Base-by-base conservation (phyloP, 1,140 invertebrate genomes). In the Drosophila triauraria region DNA sequence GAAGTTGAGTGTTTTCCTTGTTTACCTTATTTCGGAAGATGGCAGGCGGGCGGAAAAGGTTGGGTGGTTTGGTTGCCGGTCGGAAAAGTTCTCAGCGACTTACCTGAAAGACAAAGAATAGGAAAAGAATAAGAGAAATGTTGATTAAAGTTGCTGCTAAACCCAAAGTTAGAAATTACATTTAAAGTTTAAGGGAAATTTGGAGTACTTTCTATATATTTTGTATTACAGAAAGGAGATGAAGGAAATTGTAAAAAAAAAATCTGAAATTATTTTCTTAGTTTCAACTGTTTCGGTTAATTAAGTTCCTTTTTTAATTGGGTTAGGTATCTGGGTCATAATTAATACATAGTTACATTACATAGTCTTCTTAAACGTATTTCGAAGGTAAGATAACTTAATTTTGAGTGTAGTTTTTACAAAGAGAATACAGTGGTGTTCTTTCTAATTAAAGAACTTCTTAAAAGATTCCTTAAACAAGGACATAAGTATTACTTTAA, bases 51-150 rank as follows among this genome's bases (percentile, higher is more conserved):
- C 38, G 38, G 38, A 56, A 32, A 62, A 62, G 63, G 59, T 57
- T 56, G 42, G 63, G 50, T 27, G 50, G 32, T 20, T 13, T 15
- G 53, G 40, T 32, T 20, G n/a, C 27, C 20, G 46, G 23, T 35
- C 13, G 53, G 46, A 74, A 72, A 83, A 87, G 51, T 86, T 82
- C 61, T 38, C 54, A 20, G 70, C 64, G 51, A 85, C 84, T 80
- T 87, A 87, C 84, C 84, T 87, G 81, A 61, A 80, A 80, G 46
- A 80, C 62, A 71, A 59, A 78, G 53, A 72, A 57, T 40, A 53
- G n/a, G 38, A 35, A 61, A 27, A 59, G 54, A 82, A 56, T 43
- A 69, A 35, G 57, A 54, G 56, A 75, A 74, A 62, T 75, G 57
- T 62, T 75, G 69, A 74, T 74, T 75, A 75, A 74, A 74, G 69